Evolutionary conservation across 2,888 invertebrate species (phyloP), one percentile per base, ranked within the genome.

Genomic region (Calliphora vomitoria): DNA sequence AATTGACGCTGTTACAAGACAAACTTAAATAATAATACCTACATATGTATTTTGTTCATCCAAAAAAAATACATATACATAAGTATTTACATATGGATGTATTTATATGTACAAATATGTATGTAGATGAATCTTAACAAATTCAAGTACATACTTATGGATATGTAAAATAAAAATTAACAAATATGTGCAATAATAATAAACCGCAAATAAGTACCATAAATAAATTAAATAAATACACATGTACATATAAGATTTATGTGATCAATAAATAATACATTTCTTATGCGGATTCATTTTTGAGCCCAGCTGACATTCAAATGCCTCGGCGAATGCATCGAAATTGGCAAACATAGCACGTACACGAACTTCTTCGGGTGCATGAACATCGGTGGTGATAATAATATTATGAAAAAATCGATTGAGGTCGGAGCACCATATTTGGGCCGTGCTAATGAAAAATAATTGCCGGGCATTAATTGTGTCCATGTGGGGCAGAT

Each of bases 251-350:
- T 44, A 44, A 1, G 3, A 62, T 35, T 62, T 66, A 18, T 38
- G 68, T 50, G 15, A 75, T 89, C 68, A 93, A 88, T 90, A 93
- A 82, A 93, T 90, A 44, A 88, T 74, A 88, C 93, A 93, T 83
- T 91, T 92, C 44, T 89, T 82, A 5, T 81, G 89, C 55, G 92
- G 92, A 91, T 92, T 90, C 93, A 93, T 92, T 47, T 88, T 90
- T 25, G 90, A 82, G 6, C 88, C 89, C 31, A 87, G 64, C 1
- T 78, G 74, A 60, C 93, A 93, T 64, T 91, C 85, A 71, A 91
- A 93, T 68, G 90, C 90, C 68, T 88, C 82, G 0, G 91, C 88
- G 69, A 93, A 93, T 44, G 89, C 90, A 11, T 89, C 88, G 55
- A 89, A 91, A 88, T 93, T 93, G 76, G 89, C 86, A 79, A 93